A percentile compares a stretch with the other conserved stretches of the same genome.
phyloP scores from a whole-genome alignment of 2,888 invertebrate species.

The Chrysodeixis includens region DNA sequence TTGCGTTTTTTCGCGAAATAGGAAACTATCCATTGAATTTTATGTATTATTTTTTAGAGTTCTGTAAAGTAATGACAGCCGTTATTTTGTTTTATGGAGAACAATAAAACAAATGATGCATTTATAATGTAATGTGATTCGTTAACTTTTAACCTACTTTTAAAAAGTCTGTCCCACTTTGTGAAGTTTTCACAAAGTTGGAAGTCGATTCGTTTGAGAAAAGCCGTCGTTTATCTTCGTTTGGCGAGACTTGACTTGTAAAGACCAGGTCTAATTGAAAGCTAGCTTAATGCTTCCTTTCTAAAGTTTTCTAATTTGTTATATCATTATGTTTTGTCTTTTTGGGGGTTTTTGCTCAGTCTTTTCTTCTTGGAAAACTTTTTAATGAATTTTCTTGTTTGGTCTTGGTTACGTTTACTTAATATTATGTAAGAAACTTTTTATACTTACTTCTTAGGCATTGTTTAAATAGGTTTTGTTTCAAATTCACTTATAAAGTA shows the following conservation, averaged over 20 bases:
- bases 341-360: neutral
- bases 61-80: neutral
- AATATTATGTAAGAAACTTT: too few species aligned
- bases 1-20: constrained; percentile 15
- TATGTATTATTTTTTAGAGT: neutral
- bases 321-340: neutral
- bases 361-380: too few species aligned
- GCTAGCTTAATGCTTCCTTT: too few species aligned
- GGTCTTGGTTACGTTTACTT: too few species aligned
- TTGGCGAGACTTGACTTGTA: neutral
- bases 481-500: too few species aligned
- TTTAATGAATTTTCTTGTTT: too few species aligned
- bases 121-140: neutral
- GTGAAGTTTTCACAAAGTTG: constrained; percentile 36
- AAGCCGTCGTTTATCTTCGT: constrained; percentile 37
- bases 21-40: neutral
- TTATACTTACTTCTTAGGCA: too few species aligned
- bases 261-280: neutral
- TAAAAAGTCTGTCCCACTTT: constrained; percentile 28
- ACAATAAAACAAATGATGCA: neutral
- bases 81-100: neutral
- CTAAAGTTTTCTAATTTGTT: neutral
- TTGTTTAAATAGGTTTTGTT: too few species aligned
- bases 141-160: constrained; percentile 21
- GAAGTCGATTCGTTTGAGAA: constrained; percentile 23